Percentiles rank a stretch among this genome's conserved stretches.
Evolutionary conservation across 2,113 vertebrate species (phyloP).

Genomic region (Apus apus): DNA sequence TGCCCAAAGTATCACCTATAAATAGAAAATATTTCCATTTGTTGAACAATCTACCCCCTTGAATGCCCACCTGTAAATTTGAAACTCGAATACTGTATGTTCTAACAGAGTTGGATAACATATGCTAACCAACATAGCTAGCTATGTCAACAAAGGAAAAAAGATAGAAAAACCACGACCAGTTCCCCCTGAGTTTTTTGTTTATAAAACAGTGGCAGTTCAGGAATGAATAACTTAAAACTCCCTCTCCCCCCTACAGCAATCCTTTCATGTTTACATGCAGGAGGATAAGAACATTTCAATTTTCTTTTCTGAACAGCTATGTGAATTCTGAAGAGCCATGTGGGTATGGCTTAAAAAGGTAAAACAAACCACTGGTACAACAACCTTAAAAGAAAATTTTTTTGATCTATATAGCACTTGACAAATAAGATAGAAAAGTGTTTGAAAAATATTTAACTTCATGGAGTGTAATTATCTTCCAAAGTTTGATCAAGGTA

Average conservation of each 20-base stretch:
- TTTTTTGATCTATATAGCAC: background rate
- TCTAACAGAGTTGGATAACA: background rate
- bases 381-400: background rate
- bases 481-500: background rate
- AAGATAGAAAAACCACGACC: background rate
- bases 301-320: background rate
- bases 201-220: background rate
- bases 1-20: background rate
- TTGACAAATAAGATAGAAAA: background rate
- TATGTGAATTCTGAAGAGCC: background rate
- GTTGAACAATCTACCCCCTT: background rate
- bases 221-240: background rate
- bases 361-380: background rate
- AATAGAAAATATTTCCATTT: background rate
- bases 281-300: background rate
- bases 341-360: background rate
- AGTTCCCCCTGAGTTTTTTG: background rate
- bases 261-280: background rate
- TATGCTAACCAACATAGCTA: background rate
- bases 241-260: rapidly evolving
- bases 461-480: background rate
- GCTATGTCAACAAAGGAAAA: background rate
- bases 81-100: background rate
- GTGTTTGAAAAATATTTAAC: background rate
- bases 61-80: background rate